Percentiles rank a stretch among this genome's conserved stretches.
Evolutionary conservation across 1,140 invertebrate genomes (phyloP).

Genomic region (Dendroctonus ponderosae): DNA sequence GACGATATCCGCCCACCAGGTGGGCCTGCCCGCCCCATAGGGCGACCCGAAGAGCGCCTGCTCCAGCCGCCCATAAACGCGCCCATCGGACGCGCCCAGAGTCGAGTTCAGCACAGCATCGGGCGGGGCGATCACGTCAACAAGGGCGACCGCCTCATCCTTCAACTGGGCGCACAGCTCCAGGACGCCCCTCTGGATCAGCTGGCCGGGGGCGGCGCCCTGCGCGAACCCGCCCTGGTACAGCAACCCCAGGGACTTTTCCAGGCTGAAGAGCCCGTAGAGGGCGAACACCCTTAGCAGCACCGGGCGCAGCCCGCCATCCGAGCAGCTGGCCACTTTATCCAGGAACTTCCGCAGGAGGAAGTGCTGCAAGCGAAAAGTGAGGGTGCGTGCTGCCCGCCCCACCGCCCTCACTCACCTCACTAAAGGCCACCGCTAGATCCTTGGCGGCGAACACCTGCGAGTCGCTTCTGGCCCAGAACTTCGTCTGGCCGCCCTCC

Average conservation of each 20-base stretch:
- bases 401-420: conserved; percentile 25
- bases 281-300: conserved; percentile 66
- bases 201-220: conserved; percentile 51
- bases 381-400: not conserved
- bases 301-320: conserved; percentile 55
- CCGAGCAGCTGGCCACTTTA: conserved; percentile 55
- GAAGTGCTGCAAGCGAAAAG: conserved; percentile 56
- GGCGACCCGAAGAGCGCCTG: conserved; percentile 56
- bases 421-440: conserved; percentile 71
- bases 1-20: conserved; percentile 62
- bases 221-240: conserved; percentile 71
- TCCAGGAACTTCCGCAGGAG: conserved; percentile 60
- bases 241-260: conserved; percentile 66
- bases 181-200: conserved; percentile 59
- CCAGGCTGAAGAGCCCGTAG: conserved; percentile 69
- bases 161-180: conserved; percentile 64
- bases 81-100: conserved; percentile 76
- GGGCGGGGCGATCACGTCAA: conserved; percentile 81
- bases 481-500: conserved; percentile 61
- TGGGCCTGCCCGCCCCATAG: conserved; percentile 54
- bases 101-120: conserved; percentile 83
- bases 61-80: conserved; percentile 62
- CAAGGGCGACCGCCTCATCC: conserved; percentile 69
- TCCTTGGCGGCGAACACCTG: conserved; percentile 80
- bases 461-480: conserved; percentile 74